Percentiles rank a stretch among this genome's conserved stretches.
Evolutionary conservation across 2,113 vertebrate genomes (phyloP).

Genomic region (zebrafish (Danio rerio)): GRCz12tu NC_133182.1:66860501-66861000

Average conservation of each 20-base stretch:
- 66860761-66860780: too few relatives aligned
- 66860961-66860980: background rate
- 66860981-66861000: background rate
- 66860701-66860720: too few relatives aligned
- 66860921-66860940: slow-evolving; percentile 21
- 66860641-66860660: too few relatives aligned
- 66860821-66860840: background rate
- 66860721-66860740: background rate
- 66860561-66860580: too few relatives aligned
- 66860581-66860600: too few relatives aligned
- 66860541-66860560: background rate
- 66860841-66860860: slow-evolving; percentile 19
- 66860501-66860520: too few relatives aligned
- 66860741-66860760: too few relatives aligned
- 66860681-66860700: too few relatives aligned
- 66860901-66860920: slow-evolving; percentile 40
- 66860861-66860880: slow-evolving; percentile 11
- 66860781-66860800: background rate
- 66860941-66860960: slow-evolving; percentile 35
- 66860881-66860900: background rate
- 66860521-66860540: background rate
- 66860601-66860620: too few relatives aligned
- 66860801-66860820: background rate
- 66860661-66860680: too few relatives aligned
- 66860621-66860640: too few relatives aligned